Base-by-base conservation (phyloP, 2,797 vertebrate species). In the Oreonectes daqikongensis region DNA sequence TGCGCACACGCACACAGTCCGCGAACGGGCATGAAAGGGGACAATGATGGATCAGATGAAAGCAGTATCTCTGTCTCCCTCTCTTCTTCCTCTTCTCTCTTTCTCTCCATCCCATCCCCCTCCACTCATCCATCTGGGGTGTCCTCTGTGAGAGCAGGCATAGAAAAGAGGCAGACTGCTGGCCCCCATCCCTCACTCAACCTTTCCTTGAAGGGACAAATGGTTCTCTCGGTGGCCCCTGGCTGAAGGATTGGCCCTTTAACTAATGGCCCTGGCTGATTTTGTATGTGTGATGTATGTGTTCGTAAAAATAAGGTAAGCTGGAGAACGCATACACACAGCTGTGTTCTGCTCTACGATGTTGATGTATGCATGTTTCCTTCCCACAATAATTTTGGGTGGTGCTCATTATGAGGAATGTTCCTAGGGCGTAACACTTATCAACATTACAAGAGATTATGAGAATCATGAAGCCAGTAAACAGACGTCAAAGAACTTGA, bases 31-130 rank as follows among this genome's bases (percentile, higher is more conserved):
- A 79, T 89, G 85, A 91, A 90, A 85, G 83, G 84, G 83, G 81
- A 85, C 88, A 88, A 38, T 87, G 87, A 89, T 78, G 85, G 86
- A 88, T 90, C 84, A 87, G 87, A 89, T 85, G 85, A 89, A 83
- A 81, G 79, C 84, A 80, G 83, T 84, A 84, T 82, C 84, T 83
- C 82, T 53, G 60, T 78, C 61, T 64, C 63, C 72, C 40, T 80
- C 61, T 74, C 38, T 1, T 69, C 78, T 72, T 82, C 22, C 44
- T 14, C 42, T 55, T 44, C 79, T 86, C 81, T 86, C 79, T 72
- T 79, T 80, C 78, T 82, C 69, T 81, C 80, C 83, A 22, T 81
- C 83, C 61, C 17, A 83, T 88, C 84, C 85, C 80, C 82, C 78
- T 72, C 74, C 68, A 44, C 71, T 81, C 81, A 88, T 89, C 87